phyloP scores from a whole-genome alignment of 2,888 invertebrate genomes.

The Rotaria socialis region DNA sequence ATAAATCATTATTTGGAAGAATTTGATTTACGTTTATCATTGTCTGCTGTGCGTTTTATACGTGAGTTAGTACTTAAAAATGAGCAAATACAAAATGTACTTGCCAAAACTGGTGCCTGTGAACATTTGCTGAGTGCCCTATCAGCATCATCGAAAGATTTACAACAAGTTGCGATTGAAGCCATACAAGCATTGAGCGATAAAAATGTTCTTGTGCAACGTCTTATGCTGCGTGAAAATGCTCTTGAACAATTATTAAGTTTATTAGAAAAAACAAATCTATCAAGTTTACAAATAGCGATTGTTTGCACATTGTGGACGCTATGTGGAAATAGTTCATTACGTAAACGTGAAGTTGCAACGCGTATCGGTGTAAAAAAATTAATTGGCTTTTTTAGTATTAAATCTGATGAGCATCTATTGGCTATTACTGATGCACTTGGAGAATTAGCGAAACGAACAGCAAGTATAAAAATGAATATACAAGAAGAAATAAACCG shows the following conservation, averaged over 20 bases:
- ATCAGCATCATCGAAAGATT: conserved; percentile 49
- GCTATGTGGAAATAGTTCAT: background rate
- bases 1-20: conserved; percentile 31
- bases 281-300: background rate
- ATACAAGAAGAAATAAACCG: background rate
- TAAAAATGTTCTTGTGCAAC: conserved; percentile 53
- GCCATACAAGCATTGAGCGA: conserved; percentile 54
- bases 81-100: background rate
- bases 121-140: conserved; percentile 22
- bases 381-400: background rate
- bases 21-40: conserved; percentile 22
- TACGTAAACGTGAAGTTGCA: background rate
- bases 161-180: conserved; percentile 56
- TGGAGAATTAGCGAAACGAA: background rate
- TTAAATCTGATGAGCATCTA: conserved; percentile 28
- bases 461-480: conserved; percentile 20
- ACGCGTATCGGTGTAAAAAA: conserved; percentile 3
- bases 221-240: conserved; percentile 51
- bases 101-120: background rate
- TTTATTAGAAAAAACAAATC: conserved; percentile 51
- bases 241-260: conserved; percentile 55
- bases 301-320: conserved; percentile 25
- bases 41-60: background rate
- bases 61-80: background rate
- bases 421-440: background rate